Evolutionary conservation across 2,113 vertebrate genomes (phyloP).

Genomic region (Gymnogyps californianus): DNA sequence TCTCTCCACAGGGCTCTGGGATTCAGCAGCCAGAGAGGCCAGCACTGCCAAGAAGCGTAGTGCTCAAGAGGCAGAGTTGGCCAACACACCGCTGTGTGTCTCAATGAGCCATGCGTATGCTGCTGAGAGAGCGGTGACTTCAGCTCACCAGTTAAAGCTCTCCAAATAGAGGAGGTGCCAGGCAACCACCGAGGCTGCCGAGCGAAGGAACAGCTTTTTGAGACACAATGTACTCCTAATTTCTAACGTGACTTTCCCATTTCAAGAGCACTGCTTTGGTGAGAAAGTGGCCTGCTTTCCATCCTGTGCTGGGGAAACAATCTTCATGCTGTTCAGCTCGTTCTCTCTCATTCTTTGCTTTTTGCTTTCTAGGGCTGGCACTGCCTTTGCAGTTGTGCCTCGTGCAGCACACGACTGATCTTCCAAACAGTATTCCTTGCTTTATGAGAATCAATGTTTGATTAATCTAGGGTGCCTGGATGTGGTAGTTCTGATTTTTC

Average conservation of each 20-base stretch:
- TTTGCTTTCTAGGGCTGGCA: neutral
- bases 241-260: neutral
- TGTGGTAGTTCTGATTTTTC: neutral
- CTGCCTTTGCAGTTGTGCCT: neutral
- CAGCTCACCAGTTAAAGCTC: neutral
- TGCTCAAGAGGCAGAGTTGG: neutral
- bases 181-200: neutral
- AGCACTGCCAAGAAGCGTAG: neutral
- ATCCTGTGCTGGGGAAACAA: neutral
- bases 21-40: neutral
- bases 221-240: neutral
- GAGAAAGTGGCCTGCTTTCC: neutral
- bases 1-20: neutral
- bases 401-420: neutral
- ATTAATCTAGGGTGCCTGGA: neutral
- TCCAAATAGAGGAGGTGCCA: neutral
- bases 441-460: neutral
- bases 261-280: neutral
- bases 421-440: neutral
- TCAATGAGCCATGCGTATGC: neutral
- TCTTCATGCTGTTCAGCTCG: neutral
- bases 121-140: neutral
- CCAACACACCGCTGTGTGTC: neutral
- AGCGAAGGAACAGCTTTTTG: neutral
- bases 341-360: neutral